Base-by-base conservation (phyloP, 2,797 vertebrate species). In the Emydoidea blandingii region DNA sequence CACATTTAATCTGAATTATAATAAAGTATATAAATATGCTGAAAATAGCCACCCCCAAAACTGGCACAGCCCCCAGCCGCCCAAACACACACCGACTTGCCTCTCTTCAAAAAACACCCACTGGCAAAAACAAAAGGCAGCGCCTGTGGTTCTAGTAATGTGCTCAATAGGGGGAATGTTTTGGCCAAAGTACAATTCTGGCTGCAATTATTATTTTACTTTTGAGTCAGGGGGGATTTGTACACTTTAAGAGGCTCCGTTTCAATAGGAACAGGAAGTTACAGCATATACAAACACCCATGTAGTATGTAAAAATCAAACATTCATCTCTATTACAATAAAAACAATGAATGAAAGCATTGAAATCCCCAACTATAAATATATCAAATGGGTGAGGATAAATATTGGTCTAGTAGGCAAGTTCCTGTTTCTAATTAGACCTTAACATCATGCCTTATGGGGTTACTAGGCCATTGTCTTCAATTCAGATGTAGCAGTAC, bases 341-440 rank as follows among this genome's bases (percentile, higher is more conserved):
- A 96, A 93, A 93, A 80, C 89, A 95, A 85, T 41, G 49, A 68
- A 78, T 65, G 82, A 87, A 19, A 16, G 1, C 86, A 84, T 47
- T 85, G 87, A 94, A 94, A 93, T 86, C 87, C 88, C 76, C 0
- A 14, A 12, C 81, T 62, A 57, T 80, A 86, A 93, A 82, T 21
- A 52, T 9, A 76, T 50, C 44, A 65, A 41, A 83, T 1, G 9
- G 81, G 57, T 12, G 89, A 91, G 86, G 88, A 91, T 87, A 91
- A 91, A 94, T 25, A 78, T 8, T 0, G 0, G 3, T 88, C 3
- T 56, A 79, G 87, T 52, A 81, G 94, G 65, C 0, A 4, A 95
- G 86, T 88, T 95, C 85, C 90, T 95, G 81, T 94, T 97, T 96
- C 89, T 93, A 93, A 95, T 97, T 95, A 96, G 85, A 89, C 53